Evolutionary conservation across 2,888 invertebrate genomes (phyloP), one percentile per base, ranked within the genome.

Genomic region (Drosophila sordidapex): DNA sequence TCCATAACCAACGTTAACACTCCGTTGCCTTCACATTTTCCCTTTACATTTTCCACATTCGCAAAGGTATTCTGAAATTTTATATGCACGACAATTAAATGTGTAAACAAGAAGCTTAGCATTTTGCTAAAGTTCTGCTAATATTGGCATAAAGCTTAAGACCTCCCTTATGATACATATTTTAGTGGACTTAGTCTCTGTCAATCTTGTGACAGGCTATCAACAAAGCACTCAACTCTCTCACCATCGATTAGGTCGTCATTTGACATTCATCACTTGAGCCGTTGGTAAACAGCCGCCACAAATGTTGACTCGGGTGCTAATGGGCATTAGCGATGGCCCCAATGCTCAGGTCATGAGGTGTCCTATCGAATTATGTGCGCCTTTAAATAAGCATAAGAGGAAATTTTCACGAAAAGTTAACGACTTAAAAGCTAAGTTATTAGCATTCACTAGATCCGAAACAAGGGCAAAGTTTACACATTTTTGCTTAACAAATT

Each of bases 401-500:
- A 33, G 2, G 43, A 56, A 59, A 60, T 68, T 63, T 79, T 56
- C 40, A 56, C 56, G 74, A 56, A 49, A 76, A 78, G 78, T 83
- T 83, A 72, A 79, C 83, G 83, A 61, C 71, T 76, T 76, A 59
- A 65, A 57, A 60, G 53, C 31, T 27, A 11, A 59, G 58, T 69
- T 59, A 18, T 52, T 25, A 69, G 57, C 57, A 58, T 59, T 52
- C 52, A 53, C 60, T 59, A 54, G 65, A 27, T 46, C 51, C 62
- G 38, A n/a, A 79, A 80, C 69, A 68, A 84, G 89, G 85, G 81
- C 82, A 89, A 89, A 86, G 87, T 86, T 86, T 86, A 84, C 73
- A 67, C 89, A 89, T 86, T 86, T 87, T 86, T 89, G 85, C 76
- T 87, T 71, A 87, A 86, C 80, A 89, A 86, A 82, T 87, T 84